Evolutionary conservation across 2,888 invertebrate genomes (phyloP).

Genomic region (Andrena flavipes): DNA sequence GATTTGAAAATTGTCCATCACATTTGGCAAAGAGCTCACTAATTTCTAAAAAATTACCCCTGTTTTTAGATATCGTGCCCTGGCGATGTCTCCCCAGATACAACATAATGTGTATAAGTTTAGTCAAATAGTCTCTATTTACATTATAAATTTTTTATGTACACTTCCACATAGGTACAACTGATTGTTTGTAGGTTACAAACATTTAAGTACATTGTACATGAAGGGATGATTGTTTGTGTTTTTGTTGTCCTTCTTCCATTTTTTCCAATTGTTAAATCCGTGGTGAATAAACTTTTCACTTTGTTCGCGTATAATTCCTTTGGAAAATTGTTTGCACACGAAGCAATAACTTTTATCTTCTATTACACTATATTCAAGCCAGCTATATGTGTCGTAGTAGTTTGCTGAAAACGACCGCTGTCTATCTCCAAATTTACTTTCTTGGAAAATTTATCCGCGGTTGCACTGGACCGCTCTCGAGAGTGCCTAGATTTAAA

Average conservation of each 20-base stretch:
- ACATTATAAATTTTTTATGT: background rate
- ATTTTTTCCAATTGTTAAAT: background rate
- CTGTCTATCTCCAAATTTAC: background rate
- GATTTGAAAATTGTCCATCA: slow-evolving; percentile 1
- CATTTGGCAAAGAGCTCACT: background rate
- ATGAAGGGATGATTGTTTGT: background rate
- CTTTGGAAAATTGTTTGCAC: background rate
- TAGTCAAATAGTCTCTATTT: background rate
- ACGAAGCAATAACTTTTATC: slow-evolving; percentile 1
- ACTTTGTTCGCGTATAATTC: background rate
- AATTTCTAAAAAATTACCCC: background rate
- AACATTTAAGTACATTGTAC: background rate
- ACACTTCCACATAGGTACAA: slow-evolving; percentile 3
- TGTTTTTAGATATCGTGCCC: background rate
- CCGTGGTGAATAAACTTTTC: background rate
- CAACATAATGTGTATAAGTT: background rate
- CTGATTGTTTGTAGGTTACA: background rate
- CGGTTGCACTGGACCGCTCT: too few relatives aligned
- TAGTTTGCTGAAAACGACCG: background rate
- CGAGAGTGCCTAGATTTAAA: too few relatives aligned
- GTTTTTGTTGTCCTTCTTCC: background rate
- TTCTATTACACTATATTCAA: slow-evolving; percentile 1
- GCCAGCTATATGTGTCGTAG: background rate
- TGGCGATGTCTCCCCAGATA: background rate
- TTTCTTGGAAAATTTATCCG: background rate